These are phyloP conservation scores for Lota lota DNA, from an alignment of 2,113 vertebrate genomes.

Conservation along the genomic window DNA sequence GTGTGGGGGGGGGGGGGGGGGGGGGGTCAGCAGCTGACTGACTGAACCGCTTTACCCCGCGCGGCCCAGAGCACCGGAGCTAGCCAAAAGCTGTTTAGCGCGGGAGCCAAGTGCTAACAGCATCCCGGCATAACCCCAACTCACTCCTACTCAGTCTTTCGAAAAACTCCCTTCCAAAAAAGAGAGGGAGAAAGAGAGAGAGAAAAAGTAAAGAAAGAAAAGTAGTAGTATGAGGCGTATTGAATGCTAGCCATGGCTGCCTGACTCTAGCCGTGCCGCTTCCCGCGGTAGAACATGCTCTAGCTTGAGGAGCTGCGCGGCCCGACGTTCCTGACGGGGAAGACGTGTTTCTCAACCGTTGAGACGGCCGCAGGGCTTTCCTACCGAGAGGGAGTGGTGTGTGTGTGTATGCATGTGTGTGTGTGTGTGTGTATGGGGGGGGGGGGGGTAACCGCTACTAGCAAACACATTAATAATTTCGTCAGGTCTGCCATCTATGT, in stretches of 20 bases:
- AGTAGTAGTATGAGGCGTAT: too few species aligned
- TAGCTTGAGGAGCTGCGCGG: conserved; percentile 15
- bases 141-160: not conserved
- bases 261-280: conserved; percentile 3
- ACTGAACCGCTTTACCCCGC: conserved; percentile 21
- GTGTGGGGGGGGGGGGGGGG: not conserved
- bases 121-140: not conserved
- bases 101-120: not conserved
- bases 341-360: conserved; percentile 50
- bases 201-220: not conserved
- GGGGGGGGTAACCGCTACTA: not conserved
- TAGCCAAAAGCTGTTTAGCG: not conserved
- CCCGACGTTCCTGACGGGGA: conserved; percentile 37
- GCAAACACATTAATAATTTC: conserved; percentile 60
- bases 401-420: not conserved
- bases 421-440: too few species aligned
- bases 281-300: conserved; percentile 27
- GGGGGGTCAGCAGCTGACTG: not conserved
- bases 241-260: too few species aligned
- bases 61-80: not conserved
- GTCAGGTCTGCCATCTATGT: too few species aligned
- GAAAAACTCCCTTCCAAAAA: not conserved
- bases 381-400: conserved; percentile 50
- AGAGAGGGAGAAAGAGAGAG: conserved; percentile 4
- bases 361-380: conserved; percentile 53